Base-by-base conservation (phyloP, 2,888 invertebrate species). In the Caenorhabditis sp. region DNA sequence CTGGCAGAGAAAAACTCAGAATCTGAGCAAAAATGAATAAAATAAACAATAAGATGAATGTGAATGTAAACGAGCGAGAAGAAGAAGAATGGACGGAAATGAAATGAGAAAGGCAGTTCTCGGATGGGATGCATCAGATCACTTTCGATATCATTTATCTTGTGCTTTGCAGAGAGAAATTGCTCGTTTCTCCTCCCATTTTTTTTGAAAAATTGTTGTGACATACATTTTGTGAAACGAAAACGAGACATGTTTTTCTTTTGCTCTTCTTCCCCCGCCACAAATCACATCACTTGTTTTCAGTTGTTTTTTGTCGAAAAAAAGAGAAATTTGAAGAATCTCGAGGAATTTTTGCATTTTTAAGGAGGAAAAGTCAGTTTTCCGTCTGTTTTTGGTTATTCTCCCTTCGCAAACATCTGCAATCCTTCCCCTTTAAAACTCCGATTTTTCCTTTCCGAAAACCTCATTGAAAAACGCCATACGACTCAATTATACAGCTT, bases 11-110 rank as follows among this genome's bases (percentile, higher is more conserved):
- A n/a, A n/a, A n/a, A n/a, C n/a, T n/a, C n/a, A n/a, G n/a, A n/a
- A n/a, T n/a, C n/a, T n/a, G n/a, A n/a, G n/a, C n/a, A n/a, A 32
- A 40, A 60, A 51, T 18, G 37, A 26, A 76, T 76, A 74, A 74
- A 74, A 74, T 74, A 76, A 76, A 76, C 76, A 76, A 67, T 67
- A 60, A 74, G 55, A 32, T 26, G 47, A 44, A 51, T 5, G 32
- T 15, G 47, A 20, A 64, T 72, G 61, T 62, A 72, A 64, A 72
- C 64, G 55, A 40, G 47, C 47, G 2, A 32, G 32, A 32, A 32
- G 32, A 32, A 32, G 32, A 13, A 40, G 55, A 55, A 13, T 3
- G 20, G 71, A 71, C 44, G 47, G 62, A 70, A 70, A 47, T 58
- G 32, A 44, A 24, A 53, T 35, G 44, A 26, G 50, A 61, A 61